Percentiles rank a stretch among this genome's conserved stretches.
Conservation (phyloP, 2,888 invertebrate species). For the Ashinkailepas kermadecensis region DNA sequence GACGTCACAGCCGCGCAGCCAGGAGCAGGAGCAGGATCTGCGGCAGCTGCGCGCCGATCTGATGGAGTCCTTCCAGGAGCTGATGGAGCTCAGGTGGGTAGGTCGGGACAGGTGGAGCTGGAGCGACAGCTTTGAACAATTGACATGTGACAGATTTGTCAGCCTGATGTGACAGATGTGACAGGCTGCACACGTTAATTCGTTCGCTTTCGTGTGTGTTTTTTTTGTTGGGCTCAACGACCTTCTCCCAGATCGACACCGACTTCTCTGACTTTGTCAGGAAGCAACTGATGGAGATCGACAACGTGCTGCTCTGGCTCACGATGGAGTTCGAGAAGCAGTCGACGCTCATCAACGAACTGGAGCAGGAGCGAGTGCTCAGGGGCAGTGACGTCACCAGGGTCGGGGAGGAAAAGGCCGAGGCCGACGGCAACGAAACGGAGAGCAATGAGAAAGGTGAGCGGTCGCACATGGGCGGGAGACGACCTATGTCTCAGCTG, state of each 20-base stretch:
- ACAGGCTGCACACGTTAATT: too few species aligned
- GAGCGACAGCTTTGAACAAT: too few species aligned
- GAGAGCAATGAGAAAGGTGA: not conserved
- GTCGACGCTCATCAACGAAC: constrained; percentile 78
- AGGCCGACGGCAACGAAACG: constrained; percentile 22
- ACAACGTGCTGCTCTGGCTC: constrained; percentile 76
- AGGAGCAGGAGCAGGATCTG: constrained; percentile 38
- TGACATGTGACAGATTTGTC: too few species aligned
- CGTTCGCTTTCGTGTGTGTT: too few species aligned
- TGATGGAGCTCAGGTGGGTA: constrained; percentile 68
- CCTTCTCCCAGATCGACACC: not conserved
- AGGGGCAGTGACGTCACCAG: not conserved
- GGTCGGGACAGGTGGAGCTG: too few species aligned
- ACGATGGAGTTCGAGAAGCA: constrained; percentile 83
- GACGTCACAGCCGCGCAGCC: constrained; percentile 21
- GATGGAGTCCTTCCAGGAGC: constrained; percentile 80
- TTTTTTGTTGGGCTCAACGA: too few species aligned
- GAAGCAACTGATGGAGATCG: constrained; percentile 72
- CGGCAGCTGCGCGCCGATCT: constrained; percentile 67
- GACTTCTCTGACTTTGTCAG: constrained; percentile 37
- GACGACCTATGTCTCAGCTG: too few species aligned
- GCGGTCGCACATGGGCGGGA: not conserved
- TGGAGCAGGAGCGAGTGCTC: constrained; percentile 43
- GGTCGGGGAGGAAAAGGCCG: constrained; percentile 19
- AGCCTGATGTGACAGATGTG: too few species aligned